Evolutionary conservation across 2,888 invertebrate species (phyloP), one percentile per base, ranked within the genome.

Genomic region (Dryobota labecula): DNA sequence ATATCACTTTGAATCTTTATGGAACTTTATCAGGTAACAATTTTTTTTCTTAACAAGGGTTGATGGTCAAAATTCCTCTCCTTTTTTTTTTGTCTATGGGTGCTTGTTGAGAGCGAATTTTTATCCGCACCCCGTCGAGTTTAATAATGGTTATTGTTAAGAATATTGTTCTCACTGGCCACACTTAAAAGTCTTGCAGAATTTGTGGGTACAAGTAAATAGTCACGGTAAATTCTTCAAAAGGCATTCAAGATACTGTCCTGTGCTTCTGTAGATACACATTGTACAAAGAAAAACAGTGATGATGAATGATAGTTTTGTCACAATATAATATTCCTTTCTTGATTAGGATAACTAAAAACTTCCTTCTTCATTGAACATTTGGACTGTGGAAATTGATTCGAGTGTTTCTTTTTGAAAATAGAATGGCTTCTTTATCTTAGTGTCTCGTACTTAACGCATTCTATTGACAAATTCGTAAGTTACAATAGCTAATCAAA

Each of bases 41-140:
- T 5, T 78, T 63, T 78, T 78, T 76, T 62, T 45, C 9, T 60
- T 20, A 43, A 43, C 43, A 38, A 47, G 41, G 82, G 82, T 8
- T 68, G 70, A 49, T 70, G 70, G 47, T 69, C 63, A n/a, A 33
- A 76, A 82, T 82, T 70, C 70, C 49, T 53, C 8, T 43, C 2
- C 41, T 49, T 69, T 65, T 51, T 27, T 61, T 54, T 45, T 33
- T 18, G 4, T 30, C 6, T 27, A 15, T 56, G 27, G 15, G 5
- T 54, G 41, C 24, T 20, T 24, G 18, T 13, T 56, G 33, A 15
- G 51, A 51, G 77, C 66, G n/a, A 54, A 9, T 66, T 51, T 81
- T 81, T 69, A 43, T 13, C 11, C 0, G 36, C 2, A 30, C 20
- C 61, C 18, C 38, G 9, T 30, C 1, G 56, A 27, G 18, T 63